Conservation (phyloP, 2,797 vertebrate genomes). For the Scarus forsteni region DNA sequence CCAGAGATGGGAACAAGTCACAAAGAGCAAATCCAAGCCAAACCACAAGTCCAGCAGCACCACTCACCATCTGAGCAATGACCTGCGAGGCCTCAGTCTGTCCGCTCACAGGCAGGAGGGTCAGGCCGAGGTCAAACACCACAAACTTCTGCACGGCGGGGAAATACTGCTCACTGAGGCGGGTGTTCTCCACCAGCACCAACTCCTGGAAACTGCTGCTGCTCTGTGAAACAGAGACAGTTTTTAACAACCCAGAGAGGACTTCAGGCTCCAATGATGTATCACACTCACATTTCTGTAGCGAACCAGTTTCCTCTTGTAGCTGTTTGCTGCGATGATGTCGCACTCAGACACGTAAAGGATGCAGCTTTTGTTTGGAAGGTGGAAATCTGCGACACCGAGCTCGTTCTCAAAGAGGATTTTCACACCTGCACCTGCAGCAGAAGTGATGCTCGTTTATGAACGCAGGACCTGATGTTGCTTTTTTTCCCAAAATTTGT, state of each 20-base stretch:
- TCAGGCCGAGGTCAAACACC: constrained; percentile 91
- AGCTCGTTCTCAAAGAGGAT: constrained; percentile 88
- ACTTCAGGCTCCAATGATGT: rapidly evolving
- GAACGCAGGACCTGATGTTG: too few relatives aligned
- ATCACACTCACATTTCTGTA: constrained; percentile 90
- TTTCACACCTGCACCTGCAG: constrained; percentile 83
- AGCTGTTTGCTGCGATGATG: constrained; percentile 87
- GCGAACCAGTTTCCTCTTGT: constrained; percentile 89
- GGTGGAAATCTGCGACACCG: constrained; percentile 89
- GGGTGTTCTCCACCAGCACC: constrained; percentile 89
- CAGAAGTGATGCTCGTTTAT: neutral
- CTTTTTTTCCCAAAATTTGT: neutral
- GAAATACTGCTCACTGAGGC: constrained; percentile 90
- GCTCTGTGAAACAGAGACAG: constrained; percentile 72
- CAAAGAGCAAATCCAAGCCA: too few relatives aligned
- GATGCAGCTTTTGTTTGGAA: constrained; percentile 87
- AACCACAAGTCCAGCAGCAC: too few relatives aligned
- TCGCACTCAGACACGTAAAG: constrained; percentile 92
- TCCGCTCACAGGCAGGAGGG: constrained; percentile 87
- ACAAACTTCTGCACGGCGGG: constrained; percentile 89
- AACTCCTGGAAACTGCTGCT: constrained; percentile 83
- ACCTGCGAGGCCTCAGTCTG: constrained; percentile 90
- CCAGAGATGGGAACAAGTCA: too few relatives aligned
- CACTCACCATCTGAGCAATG: constrained; percentile 89
- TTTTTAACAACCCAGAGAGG: neutral